Conservation (phyloP, 2,888 invertebrate species). For the Harmothoe impar region DNA sequence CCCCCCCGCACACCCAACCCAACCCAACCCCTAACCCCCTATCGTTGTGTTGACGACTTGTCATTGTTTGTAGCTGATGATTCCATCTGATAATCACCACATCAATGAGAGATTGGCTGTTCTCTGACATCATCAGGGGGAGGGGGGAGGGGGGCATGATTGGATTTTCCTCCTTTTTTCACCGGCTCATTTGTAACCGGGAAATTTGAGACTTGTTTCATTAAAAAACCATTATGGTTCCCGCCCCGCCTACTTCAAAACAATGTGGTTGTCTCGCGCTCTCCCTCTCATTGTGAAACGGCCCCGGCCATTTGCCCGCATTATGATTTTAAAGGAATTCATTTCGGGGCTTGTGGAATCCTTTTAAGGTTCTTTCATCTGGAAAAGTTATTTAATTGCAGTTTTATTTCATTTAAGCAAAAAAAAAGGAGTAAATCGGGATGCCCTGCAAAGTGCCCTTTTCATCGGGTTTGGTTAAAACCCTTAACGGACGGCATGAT, state of each 20-base stretch:
- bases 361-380: slow-evolving; percentile 10
- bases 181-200: not conserved
- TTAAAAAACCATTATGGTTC: not conserved
- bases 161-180: slow-evolving; percentile 11
- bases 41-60: not conserved
- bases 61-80: not conserved
- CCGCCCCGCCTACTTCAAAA: not conserved
- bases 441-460: not conserved
- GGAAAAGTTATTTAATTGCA: not conserved
- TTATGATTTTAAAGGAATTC: slow-evolving; percentile 1
- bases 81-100: slow-evolving; percentile 12
- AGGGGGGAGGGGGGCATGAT: not conserved
- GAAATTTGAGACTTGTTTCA: slow-evolving; percentile 38
- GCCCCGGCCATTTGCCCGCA: not conserved
- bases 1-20: too few relatives aligned
- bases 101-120: slow-evolving; percentile 4
- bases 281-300: not conserved
- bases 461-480: not conserved
- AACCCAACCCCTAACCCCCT: too few relatives aligned
- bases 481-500: not conserved
- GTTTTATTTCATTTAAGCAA: not conserved
- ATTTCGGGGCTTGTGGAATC: not conserved
- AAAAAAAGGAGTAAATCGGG: too few relatives aligned
- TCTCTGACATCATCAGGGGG: not conserved
- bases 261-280: not conserved